Conservation (phyloP, 2,888 invertebrate species). For the Agrotis clavis region DNA sequence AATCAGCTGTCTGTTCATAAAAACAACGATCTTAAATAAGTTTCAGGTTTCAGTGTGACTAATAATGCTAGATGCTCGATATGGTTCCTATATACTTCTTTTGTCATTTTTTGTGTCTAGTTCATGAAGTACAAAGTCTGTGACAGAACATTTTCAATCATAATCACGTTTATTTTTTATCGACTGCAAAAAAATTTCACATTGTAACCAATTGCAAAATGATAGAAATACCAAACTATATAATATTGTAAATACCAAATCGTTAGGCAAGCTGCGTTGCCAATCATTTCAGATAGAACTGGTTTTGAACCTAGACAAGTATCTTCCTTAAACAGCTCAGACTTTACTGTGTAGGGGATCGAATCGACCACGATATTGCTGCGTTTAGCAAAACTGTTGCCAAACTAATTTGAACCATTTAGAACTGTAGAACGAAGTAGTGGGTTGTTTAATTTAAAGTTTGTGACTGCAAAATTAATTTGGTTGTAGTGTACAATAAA, state of each 20-base stretch:
- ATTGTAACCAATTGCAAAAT: background rate
- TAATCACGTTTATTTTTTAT: slow-evolving; percentile 10
- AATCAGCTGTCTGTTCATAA: slow-evolving; percentile 52
- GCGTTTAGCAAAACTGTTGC: slow-evolving; percentile 59
- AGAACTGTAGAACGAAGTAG: slow-evolving; percentile 61
- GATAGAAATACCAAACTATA: slow-evolving; percentile 9
- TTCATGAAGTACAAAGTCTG: slow-evolving; percentile 1
- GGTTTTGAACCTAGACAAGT: slow-evolving; percentile 80
- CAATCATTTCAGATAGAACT: slow-evolving; percentile 76
- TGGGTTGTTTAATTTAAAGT: slow-evolving; percentile 68
- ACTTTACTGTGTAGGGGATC: slow-evolving; percentile 72
- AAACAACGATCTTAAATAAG: slow-evolving; percentile 29
- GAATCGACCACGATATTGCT: slow-evolving; percentile 63
- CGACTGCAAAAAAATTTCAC: background rate
- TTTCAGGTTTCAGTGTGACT: slow-evolving; percentile 20
- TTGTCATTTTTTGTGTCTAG: slow-evolving; percentile 6
- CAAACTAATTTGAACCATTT: slow-evolving; percentile 68
- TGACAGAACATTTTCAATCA: slow-evolving; percentile 16
- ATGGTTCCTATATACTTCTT: slow-evolving; percentile 7
- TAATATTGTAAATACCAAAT: slow-evolving; percentile 41
- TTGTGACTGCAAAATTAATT: slow-evolving; percentile 73
- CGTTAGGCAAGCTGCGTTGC: slow-evolving; percentile 41
- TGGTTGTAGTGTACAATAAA: slow-evolving; percentile 80
- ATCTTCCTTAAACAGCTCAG: slow-evolving; percentile 85
- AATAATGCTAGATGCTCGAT: slow-evolving; percentile 11